phyloP scores from a whole-genome alignment of 2,113 vertebrate species.

The Hiodon tergisus region DNA sequence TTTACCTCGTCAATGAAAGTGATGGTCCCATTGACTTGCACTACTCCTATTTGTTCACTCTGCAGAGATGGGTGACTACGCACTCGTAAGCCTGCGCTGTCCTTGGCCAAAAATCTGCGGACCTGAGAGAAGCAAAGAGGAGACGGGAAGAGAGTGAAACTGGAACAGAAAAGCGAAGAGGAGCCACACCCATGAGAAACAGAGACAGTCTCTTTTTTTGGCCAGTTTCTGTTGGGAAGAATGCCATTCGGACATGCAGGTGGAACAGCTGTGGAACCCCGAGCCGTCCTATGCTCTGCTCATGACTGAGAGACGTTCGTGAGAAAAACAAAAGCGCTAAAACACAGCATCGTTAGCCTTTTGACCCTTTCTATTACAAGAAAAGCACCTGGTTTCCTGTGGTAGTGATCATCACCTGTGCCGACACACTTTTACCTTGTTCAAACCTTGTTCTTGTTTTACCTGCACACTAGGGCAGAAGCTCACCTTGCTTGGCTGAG shows the following conservation, averaged over 20 bases:
- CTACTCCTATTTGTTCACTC: constrained; percentile 98
- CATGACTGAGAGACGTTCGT: too few species aligned
- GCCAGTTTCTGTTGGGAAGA: constrained; percentile 22
- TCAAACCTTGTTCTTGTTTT: not conserved
- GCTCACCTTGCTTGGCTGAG: constrained; percentile 91
- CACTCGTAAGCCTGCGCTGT: constrained; percentile 98
- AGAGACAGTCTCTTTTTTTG: constrained; percentile 33
- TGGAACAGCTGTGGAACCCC: too few species aligned
- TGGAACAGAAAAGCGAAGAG: constrained; percentile 43
- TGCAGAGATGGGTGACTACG: constrained; percentile 98
- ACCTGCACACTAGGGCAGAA: constrained; percentile 13
- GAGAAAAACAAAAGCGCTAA: too few species aligned
- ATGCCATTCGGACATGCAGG: not conserved
- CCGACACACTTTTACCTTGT: too few species aligned
- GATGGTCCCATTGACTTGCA: constrained; percentile 99
- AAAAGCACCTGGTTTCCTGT: too few species aligned
- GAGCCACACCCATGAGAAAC: constrained; percentile 42
- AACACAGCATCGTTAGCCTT: too few species aligned
- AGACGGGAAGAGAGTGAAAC: constrained; percentile 60
- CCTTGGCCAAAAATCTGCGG: constrained; percentile 99
- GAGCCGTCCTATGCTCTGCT: too few species aligned
- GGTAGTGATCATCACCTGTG: too few species aligned
- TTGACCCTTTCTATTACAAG: too few species aligned
- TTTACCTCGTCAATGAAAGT: constrained; percentile 99
- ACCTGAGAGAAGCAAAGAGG: constrained; percentile 86